phyloP scores from a whole-genome alignment of 53 echinoderm and acorn worm species.

The Hippasteria phrygiana region DNA sequence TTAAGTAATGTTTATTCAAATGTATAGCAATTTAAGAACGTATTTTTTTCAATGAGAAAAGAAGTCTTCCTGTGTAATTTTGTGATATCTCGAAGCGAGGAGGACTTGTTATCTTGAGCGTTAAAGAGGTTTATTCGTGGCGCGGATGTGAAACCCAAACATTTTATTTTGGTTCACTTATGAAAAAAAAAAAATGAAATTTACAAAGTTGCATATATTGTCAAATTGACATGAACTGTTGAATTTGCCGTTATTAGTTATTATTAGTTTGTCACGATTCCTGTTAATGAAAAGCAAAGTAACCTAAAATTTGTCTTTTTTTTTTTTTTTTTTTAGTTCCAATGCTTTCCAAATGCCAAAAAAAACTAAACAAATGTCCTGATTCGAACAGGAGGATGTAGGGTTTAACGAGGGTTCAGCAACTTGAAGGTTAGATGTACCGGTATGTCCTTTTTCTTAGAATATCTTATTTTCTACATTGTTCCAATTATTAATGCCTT shows the following conservation, averaged over 20 bases:
- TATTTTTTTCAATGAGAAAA: constrained; percentile 68
- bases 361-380: constrained; percentile 1
- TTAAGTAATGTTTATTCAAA: constrained; percentile 70
- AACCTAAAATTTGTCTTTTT: not conserved
- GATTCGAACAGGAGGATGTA: constrained; percentile 34
- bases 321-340: not conserved
- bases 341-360: constrained; percentile 20
- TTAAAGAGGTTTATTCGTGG: constrained; percentile 62
- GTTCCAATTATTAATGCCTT: constrained; percentile 64
- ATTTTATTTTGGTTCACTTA: constrained; percentile 67
- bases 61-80: constrained; percentile 68
- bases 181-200: constrained; percentile 2
- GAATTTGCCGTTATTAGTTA: constrained; percentile 58
- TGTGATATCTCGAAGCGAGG: constrained; percentile 25
- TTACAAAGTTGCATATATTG: constrained; percentile 57
- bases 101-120: constrained; percentile 56
- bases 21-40: constrained; percentile 68
- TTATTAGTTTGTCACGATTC: constrained; percentile 52
- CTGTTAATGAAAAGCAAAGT: constrained; percentile 9
- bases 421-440: constrained; percentile 10
- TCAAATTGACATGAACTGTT: constrained; percentile 49
- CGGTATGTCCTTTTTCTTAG: constrained; percentile 34
- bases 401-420: constrained; percentile 47
- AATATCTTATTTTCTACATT: constrained; percentile 56
- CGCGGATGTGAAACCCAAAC: constrained; percentile 56